Base-by-base conservation (phyloP, 1,140 invertebrate genomes). In the Maconellicoccus hirsutus region DNA sequence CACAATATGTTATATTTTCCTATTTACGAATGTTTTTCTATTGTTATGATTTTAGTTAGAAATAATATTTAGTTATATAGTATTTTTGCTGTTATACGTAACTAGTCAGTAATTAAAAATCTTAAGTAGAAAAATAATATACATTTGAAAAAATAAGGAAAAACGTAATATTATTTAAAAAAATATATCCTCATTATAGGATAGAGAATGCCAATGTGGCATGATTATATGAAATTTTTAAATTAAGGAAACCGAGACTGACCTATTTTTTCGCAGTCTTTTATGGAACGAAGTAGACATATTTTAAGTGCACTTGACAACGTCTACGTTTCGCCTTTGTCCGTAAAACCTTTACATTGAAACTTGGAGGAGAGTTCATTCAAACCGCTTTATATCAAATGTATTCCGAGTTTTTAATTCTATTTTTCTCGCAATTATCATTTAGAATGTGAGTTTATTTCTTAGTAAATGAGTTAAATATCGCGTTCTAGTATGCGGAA, bases 231-330 rank as follows among this genome's bases (percentile, higher is more conserved):
- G 42, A 52, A 52, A 52, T 52, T 52, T 52, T 52, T 52, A 52
- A 52, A 52, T 52, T 52, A 52, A 52, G 42, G 12, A 52, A 52
- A 52, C 42, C 16, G 42, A 52, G 42, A 52, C 42, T 52, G 42
- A 52, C 42, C 42, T 52, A 52, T 19, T 52, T 52, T 52, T 52
- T 16, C 42, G 6, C 42, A 19, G 42, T 52, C 42, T 52, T 52
- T 52, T 52, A 52, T 52, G 42, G 42, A 52, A 52, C 10, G 12
- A 52, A 52, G 61, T 66, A 66, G 61, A 66, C 61, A 26, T 66
- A 22, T 66, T 66, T 66, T 14, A 66, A 66, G 61, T 66, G 61
- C 61, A 66, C 61, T 66, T 66, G 61, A 66, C 25, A 66, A 66
- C 22, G 61, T 66, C 61, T 66, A 22, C 61, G 19, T 66, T 66